phyloP scores from a whole-genome alignment of 2,113 vertebrate genomes.

The Cololabis saira region DNA sequence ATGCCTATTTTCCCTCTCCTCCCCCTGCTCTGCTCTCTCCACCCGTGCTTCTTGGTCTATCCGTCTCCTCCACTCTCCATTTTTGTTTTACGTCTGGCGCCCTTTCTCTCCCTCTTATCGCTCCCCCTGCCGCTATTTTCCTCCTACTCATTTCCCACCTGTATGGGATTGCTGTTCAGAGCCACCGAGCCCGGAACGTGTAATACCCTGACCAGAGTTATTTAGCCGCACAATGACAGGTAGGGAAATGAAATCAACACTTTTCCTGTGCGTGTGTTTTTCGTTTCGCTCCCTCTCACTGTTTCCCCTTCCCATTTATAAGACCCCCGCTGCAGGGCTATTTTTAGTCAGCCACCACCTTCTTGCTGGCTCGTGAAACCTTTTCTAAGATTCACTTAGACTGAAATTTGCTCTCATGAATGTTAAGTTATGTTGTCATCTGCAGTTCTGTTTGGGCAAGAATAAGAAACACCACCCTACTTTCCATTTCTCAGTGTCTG shows the following conservation, averaged over 20 bases:
- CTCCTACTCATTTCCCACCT: slow-evolving; percentile 67
- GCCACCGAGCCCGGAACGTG: slow-evolving; percentile 43
- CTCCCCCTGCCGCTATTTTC: slow-evolving; percentile 21
- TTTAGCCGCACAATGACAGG: slow-evolving; percentile 72
- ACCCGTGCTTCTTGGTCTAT: slow-evolving; percentile 20
- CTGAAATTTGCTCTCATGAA: slow-evolving; percentile 49
- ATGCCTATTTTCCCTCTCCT: not conserved
- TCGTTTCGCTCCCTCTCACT: slow-evolving; percentile 58
- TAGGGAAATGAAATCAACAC: slow-evolving; percentile 75
- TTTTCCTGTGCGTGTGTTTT: slow-evolving; percentile 51
- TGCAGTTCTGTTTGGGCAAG: slow-evolving; percentile 36
- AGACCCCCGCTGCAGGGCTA: slow-evolving; percentile 65
- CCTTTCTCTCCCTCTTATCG: slow-evolving; percentile 39
- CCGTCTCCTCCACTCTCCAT: slow-evolving; percentile 33
- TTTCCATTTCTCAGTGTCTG: too few relatives aligned
- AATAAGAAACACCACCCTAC: slow-evolving; percentile 7
- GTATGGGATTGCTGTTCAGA: slow-evolving; percentile 61
- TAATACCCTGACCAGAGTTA: slow-evolving; percentile 74
- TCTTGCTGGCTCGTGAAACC: slow-evolving; percentile 57
- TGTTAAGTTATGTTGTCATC: slow-evolving; percentile 50
- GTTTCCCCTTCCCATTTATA: slow-evolving; percentile 68
- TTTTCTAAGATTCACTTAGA: slow-evolving; percentile 57
- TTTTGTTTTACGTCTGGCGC: slow-evolving; percentile 26
- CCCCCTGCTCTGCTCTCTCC: not conserved
- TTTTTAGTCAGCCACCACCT: slow-evolving; percentile 71